A percentile compares a stretch with the other conserved stretches of the same genome.
phyloP scores from a whole-genome alignment of 2,797 vertebrate genomes.

The Oreonectes daqikongensis region DNA sequence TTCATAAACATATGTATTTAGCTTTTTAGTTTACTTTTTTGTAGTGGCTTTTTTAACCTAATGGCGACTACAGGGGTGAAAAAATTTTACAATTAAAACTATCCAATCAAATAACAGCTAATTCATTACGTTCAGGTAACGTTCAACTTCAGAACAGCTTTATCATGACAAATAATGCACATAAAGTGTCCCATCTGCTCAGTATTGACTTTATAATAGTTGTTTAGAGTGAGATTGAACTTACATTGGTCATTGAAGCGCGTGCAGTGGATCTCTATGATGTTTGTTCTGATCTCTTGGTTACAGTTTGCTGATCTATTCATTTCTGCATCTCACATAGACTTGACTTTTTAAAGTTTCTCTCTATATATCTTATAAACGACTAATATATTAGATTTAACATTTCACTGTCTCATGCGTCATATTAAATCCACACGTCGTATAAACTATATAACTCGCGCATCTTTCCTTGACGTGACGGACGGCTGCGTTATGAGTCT shows the following conservation, averaged over 20 bases:
- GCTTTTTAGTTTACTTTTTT: too few relatives aligned
- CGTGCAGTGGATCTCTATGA: conserved; percentile 6
- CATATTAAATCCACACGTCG: neutral
- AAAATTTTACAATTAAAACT: too few relatives aligned
- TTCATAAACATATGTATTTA: too few relatives aligned
- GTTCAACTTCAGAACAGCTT: too few relatives aligned
- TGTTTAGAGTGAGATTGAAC: neutral
- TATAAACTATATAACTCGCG: neutral
- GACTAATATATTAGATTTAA: neutral
- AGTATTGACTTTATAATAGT: too few relatives aligned
- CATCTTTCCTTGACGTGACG: neutral
- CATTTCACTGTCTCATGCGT: too few relatives aligned
- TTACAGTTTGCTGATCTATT: conserved; percentile 31
- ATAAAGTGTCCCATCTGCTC: too few relatives aligned
- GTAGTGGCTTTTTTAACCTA: too few relatives aligned
- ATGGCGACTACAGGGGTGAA: too few relatives aligned
- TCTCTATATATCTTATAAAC: neutral
- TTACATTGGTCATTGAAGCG: conserved; percentile 37
- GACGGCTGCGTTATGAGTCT: neutral
- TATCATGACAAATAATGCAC: too few relatives aligned
- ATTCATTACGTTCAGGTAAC: too few relatives aligned
- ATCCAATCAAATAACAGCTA: too few relatives aligned
- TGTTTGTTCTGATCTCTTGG: conserved; percentile 32
- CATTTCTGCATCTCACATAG: conserved; percentile 8
- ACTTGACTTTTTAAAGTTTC: neutral